Base-by-base conservation (phyloP, 2,888 invertebrate species). In the Drosophila recens region DNA sequence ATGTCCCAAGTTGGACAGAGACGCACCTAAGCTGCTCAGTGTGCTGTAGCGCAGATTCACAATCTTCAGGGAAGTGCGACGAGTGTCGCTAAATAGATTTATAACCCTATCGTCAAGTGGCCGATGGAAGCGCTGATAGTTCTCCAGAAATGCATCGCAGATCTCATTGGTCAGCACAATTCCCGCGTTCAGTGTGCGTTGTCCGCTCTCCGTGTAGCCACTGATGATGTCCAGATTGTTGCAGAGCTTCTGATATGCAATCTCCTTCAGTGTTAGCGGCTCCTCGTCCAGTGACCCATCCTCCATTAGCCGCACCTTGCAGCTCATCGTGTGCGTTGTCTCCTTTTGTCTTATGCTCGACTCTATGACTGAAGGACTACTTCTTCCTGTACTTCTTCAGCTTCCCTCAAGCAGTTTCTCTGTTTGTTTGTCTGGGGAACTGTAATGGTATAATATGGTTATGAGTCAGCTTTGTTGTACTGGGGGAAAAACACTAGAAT, bases 1-100 rank as follows among this genome's bases (percentile, higher is more conserved):
- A 10, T n/a, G 9, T 1, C 11, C 1, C 33, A 17, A 8, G 3
- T 13, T 4, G 13, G 9, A 23, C 3, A 23, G 23, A 34, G 38
- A 3, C 11, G 30, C 82, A 64, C 96, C 96, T 69, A 94, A 93
- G 90, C 96, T 96, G 10, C 95, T 95, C 48, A 98, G 94, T 42
- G 94, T 94, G 27, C 96, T 95, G 90, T 96, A 95, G 57, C 95
- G 94, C 76, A 98, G 93, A 87, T 94, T 94, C 11, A 97, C 95
- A 66, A 94, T 93, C 85, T 95, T 95, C 51, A 97, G 92, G 62
- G 95, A 94, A 11, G 97, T 96, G 33, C 94, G 94, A 42, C 92
- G 90, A n/a, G 94, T 94, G 90, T 97, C 95, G 74, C 94, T 93
- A 90, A 97, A 97, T 80, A 97, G 93, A 80, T 95, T 94, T 11